Conservation (phyloP, 2,888 invertebrate genomes). For the Polyommatus iphigenia region DNA sequence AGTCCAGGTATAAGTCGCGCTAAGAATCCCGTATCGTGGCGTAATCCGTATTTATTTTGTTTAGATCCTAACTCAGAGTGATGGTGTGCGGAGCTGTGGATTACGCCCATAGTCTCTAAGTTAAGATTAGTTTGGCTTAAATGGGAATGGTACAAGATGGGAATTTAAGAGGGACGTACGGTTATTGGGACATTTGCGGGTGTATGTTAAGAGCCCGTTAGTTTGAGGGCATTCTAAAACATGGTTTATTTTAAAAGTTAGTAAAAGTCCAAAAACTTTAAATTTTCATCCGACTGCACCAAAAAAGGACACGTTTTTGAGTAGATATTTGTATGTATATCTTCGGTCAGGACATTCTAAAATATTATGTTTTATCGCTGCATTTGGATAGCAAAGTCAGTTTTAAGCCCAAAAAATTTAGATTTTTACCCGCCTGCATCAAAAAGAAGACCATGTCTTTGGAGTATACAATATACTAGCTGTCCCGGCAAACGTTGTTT, state of each 20-base stretch:
- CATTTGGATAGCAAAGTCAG: too few relatives aligned
- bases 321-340: neutral
- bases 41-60: slow-evolving; percentile 47
- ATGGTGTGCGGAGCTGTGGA: slow-evolving; percentile 40
- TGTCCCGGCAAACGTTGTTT: too few relatives aligned
- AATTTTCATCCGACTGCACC: neutral
- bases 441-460: too few relatives aligned
- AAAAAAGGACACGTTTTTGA: neutral
- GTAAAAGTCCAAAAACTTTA: neutral
- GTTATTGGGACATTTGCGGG: slow-evolving; percentile 17
- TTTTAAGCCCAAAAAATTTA: too few relatives aligned
- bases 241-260: neutral
- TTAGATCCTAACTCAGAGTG: slow-evolving; percentile 46
- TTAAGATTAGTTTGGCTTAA: slow-evolving; percentile 33
- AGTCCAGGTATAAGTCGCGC: slow-evolving; percentile 5
- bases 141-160: slow-evolving; percentile 22
- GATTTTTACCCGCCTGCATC: too few relatives aligned
- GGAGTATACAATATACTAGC: too few relatives aligned
- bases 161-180: slow-evolving; percentile 12
- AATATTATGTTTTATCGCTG: too few relatives aligned
- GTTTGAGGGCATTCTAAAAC: neutral
- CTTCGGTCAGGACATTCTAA: too few relatives aligned
- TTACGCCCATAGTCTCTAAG: slow-evolving; percentile 32
- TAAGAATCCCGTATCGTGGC: slow-evolving; percentile 16
- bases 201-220: neutral